phyloP scores from a whole-genome alignment of 2,888 invertebrate species.

The Trachelus tabidus region DNA sequence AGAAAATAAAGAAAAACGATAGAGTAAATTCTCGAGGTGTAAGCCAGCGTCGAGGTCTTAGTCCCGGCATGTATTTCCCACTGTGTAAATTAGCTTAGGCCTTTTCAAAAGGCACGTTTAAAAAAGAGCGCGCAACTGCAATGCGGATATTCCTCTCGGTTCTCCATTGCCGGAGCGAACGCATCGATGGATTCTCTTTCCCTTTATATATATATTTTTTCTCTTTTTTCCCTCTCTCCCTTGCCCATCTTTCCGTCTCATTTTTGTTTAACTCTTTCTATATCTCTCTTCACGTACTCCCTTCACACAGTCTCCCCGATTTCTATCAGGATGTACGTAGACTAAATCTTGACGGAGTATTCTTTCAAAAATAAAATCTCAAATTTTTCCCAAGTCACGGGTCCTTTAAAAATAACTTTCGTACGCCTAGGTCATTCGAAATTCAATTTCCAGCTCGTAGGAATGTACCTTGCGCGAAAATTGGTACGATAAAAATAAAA shows the following conservation, averaged over 20 bases:
- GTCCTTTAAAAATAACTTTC: neutral
- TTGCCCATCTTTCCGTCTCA: slow-evolving; percentile 6
- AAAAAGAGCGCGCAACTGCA: slow-evolving; percentile 41
- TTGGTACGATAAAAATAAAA: neutral
- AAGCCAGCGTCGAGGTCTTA: neutral
- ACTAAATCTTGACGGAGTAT: neutral
- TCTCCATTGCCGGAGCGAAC: slow-evolving; percentile 24
- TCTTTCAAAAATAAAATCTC: neutral
- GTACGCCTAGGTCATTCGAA: neutral
- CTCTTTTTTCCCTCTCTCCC: neutral
- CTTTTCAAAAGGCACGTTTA: neutral
- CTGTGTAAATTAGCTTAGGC: neutral
- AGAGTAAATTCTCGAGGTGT: neutral
- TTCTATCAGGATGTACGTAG: neutral
- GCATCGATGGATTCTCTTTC: slow-evolving; percentile 26
- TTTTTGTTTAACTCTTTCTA: neutral
- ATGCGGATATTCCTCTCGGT: slow-evolving; percentile 43
- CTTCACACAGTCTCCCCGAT: neutral
- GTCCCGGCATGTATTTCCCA: neutral
- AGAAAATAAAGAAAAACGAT: neutral
- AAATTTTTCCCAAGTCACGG: neutral
- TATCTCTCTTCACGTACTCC: slow-evolving; percentile 17
- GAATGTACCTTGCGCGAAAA: neutral
- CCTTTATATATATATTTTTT: slow-evolving; percentile 5
- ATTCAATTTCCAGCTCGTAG: neutral